Evolutionary conservation across 2,113 vertebrate genomes (phyloP), one percentile per base, ranked within the genome.

Genomic region (Ictidomys tridecemlineatus): DNA sequence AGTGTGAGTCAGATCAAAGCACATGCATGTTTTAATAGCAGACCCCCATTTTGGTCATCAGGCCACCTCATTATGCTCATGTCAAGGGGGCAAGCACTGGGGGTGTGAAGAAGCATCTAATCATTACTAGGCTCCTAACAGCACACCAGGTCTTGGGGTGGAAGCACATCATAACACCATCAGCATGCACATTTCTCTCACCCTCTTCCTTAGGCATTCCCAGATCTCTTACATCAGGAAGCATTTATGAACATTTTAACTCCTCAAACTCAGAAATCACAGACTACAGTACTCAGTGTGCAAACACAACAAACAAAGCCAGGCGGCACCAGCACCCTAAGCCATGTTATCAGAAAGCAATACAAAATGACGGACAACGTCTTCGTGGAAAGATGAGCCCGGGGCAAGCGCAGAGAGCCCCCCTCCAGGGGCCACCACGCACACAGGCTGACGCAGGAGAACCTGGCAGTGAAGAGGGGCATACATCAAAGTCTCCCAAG

Each of bases 271-370:
- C 53, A 69, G 13, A 14, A 4, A 17, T 10, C 79, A 14, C 8
- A 8, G 17, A 53, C 3, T 2, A 14, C n/a, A 11, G 37, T 1
- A 7, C 32, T 8, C 0, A 0, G 3, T 24, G 1, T 28, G 42
- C 18, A n/a, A 74, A 61, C 56, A 26, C 42, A 28, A 4, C 5
- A 13, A 8, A 30, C 22, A 73, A 16, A 8, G 14, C 0, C 30
- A 11, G 16, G 22, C 61, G 34, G 11, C 2, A 26, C 37, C 45
- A 22, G 4, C 2, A 45, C 45, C 9, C 12, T 20, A 7, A 53
- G n/a, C 22, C 2, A 14, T 77, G 80, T 32, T 48, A 26, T 37
- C 87, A 91, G 97, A 88, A 78, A 67, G 88, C 51, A 1, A 72
- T 84, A 16, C 30, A 22, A 74, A 58, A 85, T 16, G 24, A 45